phyloP scores from a whole-genome alignment of 1,140 invertebrate species.

The Drepana arcuata region DNA sequence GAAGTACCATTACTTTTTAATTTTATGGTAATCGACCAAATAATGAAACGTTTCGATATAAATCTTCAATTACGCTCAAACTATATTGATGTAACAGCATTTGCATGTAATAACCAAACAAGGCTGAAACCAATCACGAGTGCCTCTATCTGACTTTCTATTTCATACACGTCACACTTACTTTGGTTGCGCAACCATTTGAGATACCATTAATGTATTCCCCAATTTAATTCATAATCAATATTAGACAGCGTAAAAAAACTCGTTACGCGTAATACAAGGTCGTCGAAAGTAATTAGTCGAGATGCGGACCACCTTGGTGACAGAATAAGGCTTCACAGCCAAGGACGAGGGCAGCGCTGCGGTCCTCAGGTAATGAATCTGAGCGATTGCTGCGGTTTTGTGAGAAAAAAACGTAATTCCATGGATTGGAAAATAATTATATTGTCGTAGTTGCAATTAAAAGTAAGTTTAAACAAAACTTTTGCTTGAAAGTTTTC shows the following conservation, averaged over 20 bases:
- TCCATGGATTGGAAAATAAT: neutral
- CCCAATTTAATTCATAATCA: constrained; percentile 25
- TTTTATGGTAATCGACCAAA: too few relatives aligned
- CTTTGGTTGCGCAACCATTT: constrained; percentile 11
- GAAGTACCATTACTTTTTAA: too few relatives aligned
- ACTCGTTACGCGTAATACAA: constrained; percentile 11
- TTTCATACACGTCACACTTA: constrained; percentile 7
- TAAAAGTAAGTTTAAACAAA: too few relatives aligned
- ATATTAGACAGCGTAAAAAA: constrained; percentile 21
- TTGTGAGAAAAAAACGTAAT: constrained; percentile 9
- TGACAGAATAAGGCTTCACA: constrained; percentile 41
- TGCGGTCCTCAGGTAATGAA: neutral
- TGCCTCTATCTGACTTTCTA: constrained; percentile 20
- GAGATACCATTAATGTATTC: constrained; percentile 9
- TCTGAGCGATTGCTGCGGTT: constrained; percentile 23
- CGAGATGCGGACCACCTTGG: constrained; percentile 31
- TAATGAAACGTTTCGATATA: too few relatives aligned
- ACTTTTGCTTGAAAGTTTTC: neutral
- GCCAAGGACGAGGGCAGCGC: constrained; percentile 22
- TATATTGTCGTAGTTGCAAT: too few relatives aligned
- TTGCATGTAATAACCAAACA: constrained; percentile 10
- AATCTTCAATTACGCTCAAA: too few relatives aligned
- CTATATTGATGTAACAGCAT: too few relatives aligned
- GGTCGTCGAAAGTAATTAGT: constrained; percentile 44
- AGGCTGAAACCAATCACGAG: constrained; percentile 21